Evolutionary conservation across 2,888 invertebrate genomes (phyloP).

Genomic region (Gortyna flavago): DNA sequence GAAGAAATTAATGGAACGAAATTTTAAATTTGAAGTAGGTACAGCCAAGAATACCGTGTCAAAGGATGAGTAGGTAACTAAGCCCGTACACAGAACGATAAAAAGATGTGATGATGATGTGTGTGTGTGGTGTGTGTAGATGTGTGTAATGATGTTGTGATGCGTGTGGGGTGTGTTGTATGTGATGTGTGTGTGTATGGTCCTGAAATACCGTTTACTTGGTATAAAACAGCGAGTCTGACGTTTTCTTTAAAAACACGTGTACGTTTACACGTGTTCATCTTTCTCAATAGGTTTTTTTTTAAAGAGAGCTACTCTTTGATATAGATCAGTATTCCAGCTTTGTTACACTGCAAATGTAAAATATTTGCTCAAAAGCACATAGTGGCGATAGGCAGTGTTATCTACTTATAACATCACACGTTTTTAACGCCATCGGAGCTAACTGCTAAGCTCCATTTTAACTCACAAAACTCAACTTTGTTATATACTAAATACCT

Average conservation of each 20-base stretch:
- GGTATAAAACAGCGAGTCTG: neutral
- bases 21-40: neutral
- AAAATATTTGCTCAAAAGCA: neutral
- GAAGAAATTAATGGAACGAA: too few species aligned
- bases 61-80: neutral
- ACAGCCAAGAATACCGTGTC: neutral
- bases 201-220: neutral
- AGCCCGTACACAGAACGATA: neutral
- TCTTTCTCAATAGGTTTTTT: neutral
- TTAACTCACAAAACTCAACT: neutral
- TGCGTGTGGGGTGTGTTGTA: too few species aligned
- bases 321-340: neutral
- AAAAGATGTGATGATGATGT: neutral
- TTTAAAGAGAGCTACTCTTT: neutral
- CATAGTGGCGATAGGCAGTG: neutral
- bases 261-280: neutral
- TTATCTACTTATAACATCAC: neutral
- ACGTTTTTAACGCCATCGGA: neutral
- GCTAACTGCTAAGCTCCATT: neutral
- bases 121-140: too few species aligned
- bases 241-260: neutral
- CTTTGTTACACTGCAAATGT: neutral
- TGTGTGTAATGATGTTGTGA: too few species aligned
- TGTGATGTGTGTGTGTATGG: too few species aligned
- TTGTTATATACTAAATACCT: constrained; percentile 7